phyloP scores from a whole-genome alignment of 2,113 vertebrate genomes.

The Megaceryle torquata region DNA sequence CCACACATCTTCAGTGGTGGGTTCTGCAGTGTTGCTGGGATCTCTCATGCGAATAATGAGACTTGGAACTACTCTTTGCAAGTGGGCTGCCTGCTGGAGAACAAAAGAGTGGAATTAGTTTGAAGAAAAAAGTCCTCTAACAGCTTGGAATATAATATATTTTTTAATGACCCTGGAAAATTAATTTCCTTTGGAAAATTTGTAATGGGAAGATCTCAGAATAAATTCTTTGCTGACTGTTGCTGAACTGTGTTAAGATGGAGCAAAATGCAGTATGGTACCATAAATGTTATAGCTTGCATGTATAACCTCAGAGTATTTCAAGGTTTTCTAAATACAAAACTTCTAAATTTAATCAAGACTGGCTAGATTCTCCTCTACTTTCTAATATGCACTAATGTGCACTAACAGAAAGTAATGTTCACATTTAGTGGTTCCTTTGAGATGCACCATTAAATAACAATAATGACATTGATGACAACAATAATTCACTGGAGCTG shows the following conservation, averaged over 20 bases:
- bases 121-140: background rate
- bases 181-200: constrained; percentile 47
- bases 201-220: background rate
- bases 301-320: background rate
- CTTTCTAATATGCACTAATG: background rate
- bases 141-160: constrained; percentile 11
- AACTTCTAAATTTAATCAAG: background rate
- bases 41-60: background rate
- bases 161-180: background rate
- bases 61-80: background rate
- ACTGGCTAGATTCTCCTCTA: background rate
- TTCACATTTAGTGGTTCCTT: background rate
- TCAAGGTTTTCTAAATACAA: background rate
- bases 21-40: background rate
- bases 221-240: constrained; percentile 18
- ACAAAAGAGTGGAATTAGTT: constrained; percentile 2
- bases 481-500: background rate
- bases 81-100: constrained; percentile 5
- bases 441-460: background rate
- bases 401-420: background rate
- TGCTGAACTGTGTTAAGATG: background rate
- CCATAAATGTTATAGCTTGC: background rate
- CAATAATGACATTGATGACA: background rate
- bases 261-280: background rate
- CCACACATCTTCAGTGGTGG: background rate